Percentiles rank a stretch among this genome's conserved stretches.
Conservation (phyloP, 2,113 vertebrate species). For the Odobenus rosmarus region DNA sequence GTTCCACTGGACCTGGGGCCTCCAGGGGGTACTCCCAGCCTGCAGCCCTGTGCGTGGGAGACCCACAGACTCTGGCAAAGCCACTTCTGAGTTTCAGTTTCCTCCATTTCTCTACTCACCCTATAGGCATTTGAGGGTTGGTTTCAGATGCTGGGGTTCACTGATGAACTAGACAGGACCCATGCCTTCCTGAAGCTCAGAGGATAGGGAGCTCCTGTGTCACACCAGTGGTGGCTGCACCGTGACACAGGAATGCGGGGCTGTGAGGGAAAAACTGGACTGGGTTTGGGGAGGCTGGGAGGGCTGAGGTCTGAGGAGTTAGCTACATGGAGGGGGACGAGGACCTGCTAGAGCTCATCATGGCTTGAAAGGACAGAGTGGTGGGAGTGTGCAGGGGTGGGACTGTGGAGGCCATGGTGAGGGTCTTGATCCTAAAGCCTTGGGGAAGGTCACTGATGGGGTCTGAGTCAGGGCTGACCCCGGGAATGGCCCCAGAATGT, state of each 20-base stretch:
- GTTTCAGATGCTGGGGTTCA: background rate
- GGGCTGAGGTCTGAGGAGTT: background rate
- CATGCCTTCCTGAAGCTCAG: background rate
- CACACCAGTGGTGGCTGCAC: background rate
- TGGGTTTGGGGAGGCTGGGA: background rate
- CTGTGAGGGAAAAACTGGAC: background rate
- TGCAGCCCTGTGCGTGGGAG: background rate
- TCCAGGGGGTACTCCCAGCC: background rate
- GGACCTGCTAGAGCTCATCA: too few relatives aligned
- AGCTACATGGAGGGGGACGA: background rate
- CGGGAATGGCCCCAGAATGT: accelerated
- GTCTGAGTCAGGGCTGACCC: background rate
- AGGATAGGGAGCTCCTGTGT: background rate
- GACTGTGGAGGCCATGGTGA: background rate
- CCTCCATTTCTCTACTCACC: background rate
- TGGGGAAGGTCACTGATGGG: too few relatives aligned
- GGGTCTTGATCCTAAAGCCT: background rate
- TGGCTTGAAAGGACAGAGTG: background rate
- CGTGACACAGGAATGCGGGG: accelerated
- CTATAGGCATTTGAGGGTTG: background rate
- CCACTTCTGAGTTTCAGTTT: background rate
- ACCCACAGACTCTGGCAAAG: background rate
- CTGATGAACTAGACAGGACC: background rate
- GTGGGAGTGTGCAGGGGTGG: accelerated
- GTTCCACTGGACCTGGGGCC: too few relatives aligned